phyloP scores from a whole-genome alignment of 2,888 invertebrate species.

The Eristalinus aeneus region DNA sequence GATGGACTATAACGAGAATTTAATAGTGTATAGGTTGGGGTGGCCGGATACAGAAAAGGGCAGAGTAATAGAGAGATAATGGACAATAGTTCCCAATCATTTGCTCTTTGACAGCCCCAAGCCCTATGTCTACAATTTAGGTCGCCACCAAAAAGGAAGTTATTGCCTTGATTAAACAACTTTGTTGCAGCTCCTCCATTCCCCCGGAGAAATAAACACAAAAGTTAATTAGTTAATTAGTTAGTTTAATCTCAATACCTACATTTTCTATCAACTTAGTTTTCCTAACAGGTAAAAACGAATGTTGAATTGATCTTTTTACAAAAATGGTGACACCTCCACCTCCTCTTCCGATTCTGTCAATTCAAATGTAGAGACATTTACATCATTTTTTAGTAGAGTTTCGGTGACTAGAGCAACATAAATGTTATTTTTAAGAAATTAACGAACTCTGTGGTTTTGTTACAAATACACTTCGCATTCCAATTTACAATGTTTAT shows the following conservation, averaged over 20 bases:
- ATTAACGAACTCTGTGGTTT: neutral
- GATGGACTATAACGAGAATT: neutral
- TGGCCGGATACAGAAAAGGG: neutral
- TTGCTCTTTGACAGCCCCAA: too few species aligned
- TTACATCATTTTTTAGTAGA: neutral
- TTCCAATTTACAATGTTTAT: conserved; percentile 18
- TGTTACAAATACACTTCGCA: neutral
- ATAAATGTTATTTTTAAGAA: conserved; percentile 15
- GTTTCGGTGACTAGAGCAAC: conserved; percentile 22
- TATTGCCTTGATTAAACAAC: neutral
- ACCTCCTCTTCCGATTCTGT: too few species aligned
- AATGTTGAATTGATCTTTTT: too few species aligned
- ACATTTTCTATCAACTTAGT: too few species aligned
- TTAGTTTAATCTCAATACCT: too few species aligned
- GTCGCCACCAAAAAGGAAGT: too few species aligned
- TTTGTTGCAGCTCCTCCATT: neutral
- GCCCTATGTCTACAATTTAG: too few species aligned
- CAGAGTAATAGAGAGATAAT: neutral
- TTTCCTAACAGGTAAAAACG: too few species aligned
- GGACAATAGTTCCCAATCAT: too few species aligned
- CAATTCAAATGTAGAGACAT: too few species aligned
- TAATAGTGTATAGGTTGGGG: neutral
- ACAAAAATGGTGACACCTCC: too few species aligned
- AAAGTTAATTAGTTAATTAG: neutral
- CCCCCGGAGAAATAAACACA: conserved; percentile 1